A percentile compares a stretch with the other conserved stretches of the same genome.
Evolutionary conservation across 2,797 vertebrate species (phyloP).

Genomic region (Xiphorhynchus erythropygius): DNA sequence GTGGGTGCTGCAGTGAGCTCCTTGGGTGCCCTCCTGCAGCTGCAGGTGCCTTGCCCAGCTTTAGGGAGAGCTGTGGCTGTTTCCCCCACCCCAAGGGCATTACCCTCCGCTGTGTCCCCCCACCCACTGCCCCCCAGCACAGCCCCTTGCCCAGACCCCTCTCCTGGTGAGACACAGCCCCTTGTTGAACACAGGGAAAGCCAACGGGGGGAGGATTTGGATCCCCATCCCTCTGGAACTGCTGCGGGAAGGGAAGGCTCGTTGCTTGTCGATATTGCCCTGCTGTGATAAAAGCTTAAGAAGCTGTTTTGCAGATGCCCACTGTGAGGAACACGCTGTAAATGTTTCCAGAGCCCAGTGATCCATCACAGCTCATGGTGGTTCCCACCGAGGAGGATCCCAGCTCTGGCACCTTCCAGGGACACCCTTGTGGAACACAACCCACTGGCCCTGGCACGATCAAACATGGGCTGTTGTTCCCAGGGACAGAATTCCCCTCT

Average conservation of each 20-base stretch:
- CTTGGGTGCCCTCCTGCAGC: background rate
- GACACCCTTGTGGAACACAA: background rate
- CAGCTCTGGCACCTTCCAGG: background rate
- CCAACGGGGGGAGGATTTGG: background rate
- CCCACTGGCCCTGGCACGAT: background rate
- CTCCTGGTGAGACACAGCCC: background rate
- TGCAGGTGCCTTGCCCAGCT: background rate
- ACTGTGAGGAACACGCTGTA: slow-evolving; percentile 1
- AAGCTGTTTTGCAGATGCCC: slow-evolving; percentile 53
- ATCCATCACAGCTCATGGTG: background rate
- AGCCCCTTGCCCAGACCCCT: background rate
- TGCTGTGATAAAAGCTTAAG: slow-evolving; percentile 69
- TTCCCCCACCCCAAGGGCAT: accelerated
- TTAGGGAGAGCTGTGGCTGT: background rate
- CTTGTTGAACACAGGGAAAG: background rate
- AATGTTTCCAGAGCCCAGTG: background rate
- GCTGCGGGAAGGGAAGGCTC: slow-evolving; percentile 8
- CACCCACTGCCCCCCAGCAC: background rate
- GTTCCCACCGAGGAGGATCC: background rate
- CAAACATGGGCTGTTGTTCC: slow-evolving; percentile 7
- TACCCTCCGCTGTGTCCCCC: background rate
- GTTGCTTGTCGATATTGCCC: slow-evolving; percentile 33
- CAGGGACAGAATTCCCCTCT: background rate
- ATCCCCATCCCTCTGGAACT: background rate
- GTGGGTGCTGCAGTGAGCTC: background rate